Base-by-base conservation (phyloP, 2,797 vertebrate species). In the Acrossocheilus fasciatus region DNA sequence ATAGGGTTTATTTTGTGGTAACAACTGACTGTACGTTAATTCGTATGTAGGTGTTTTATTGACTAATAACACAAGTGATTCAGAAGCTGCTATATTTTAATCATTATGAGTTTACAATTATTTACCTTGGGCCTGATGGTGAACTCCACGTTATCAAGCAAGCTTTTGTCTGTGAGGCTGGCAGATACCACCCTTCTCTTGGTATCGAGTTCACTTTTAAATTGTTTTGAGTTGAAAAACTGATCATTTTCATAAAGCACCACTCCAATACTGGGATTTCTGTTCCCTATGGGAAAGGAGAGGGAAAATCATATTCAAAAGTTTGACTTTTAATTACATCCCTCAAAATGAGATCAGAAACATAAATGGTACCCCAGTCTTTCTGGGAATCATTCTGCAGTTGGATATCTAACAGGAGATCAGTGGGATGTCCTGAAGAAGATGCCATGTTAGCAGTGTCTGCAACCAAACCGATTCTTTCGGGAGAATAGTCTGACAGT, bases 381-480 rank as follows among this genome's bases (percentile, higher is more conserved):
- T 82, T 59, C 47, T 59, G 34, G n/a, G 86, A 64, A 93, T 93
- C 91, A 77, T 90, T 1, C 17, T 87, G 62, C 43, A 94, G 89
- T 8, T 26, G 85, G 0, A 95, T 2, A 4, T 87, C 85, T 11
- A 94, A 86, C 75, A 92, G 54, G 17, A 91, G 79, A 11, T 93
- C 90, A 0, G 86, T 36, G 0, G 80, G 36, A n/a, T 1, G 9
- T 68, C 12, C 41, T 64, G 26, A 66, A 26, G 7, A 39, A 4
- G 15, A 0, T 81, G 30, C 82, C 68, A 82, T 18, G 73, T 36
- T 26, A 17, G 2, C n/a, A n/a, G 41, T 4, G 0, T 81, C 45
- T 68, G 26, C 20, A 26, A 2, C 73, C 2, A 82, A 1, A 26
- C 73, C 69, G 12, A 89, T 50, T 14, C 91, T 85, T 69, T 92